These are phyloP conservation scores for Geotria australis DNA, from an alignment of 2,797 vertebrate species.

Conservation along the genomic window DNA sequence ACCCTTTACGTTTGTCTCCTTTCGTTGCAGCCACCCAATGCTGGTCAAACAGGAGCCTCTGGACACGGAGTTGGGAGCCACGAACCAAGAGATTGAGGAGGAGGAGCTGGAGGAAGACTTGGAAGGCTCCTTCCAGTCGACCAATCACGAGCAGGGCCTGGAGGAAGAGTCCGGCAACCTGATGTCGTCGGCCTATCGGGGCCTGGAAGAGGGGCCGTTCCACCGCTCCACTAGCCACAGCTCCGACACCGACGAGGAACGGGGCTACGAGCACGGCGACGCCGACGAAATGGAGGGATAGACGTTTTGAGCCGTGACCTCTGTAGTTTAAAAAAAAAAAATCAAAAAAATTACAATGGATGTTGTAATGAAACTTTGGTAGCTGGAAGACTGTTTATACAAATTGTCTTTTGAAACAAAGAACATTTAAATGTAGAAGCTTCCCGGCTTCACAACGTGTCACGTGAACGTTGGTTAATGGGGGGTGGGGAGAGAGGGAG, in stretches of 20 bases:
- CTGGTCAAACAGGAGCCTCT: not conserved
- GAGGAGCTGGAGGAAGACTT: not conserved
- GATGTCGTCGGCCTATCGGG: not conserved
- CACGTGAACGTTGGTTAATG: too few relatives aligned
- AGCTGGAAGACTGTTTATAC: too few relatives aligned
- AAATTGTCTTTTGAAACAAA: too few relatives aligned
- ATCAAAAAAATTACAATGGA: too few relatives aligned
- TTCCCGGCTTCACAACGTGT: too few relatives aligned
- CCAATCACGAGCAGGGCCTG: not conserved
- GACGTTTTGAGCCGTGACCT: too few relatives aligned
- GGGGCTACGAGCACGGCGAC: not conserved
- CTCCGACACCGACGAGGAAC: not conserved
- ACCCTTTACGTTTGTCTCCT: not conserved
- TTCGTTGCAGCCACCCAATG: not conserved
- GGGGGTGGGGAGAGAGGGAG: too few relatives aligned
- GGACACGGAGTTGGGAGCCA: not conserved
- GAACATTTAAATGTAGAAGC: too few relatives aligned
- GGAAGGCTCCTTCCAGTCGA: not conserved
- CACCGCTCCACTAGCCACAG: not conserved
- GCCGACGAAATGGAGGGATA: not conserved
- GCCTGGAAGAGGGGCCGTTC: not conserved
- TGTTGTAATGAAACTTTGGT: too few relatives aligned
- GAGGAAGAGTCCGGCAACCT: not conserved
- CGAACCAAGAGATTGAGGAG: not conserved
- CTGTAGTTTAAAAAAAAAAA: too few relatives aligned